Conservation (phyloP, 1,140 invertebrate species). For the Meloidogyne floridensis region DNA sequence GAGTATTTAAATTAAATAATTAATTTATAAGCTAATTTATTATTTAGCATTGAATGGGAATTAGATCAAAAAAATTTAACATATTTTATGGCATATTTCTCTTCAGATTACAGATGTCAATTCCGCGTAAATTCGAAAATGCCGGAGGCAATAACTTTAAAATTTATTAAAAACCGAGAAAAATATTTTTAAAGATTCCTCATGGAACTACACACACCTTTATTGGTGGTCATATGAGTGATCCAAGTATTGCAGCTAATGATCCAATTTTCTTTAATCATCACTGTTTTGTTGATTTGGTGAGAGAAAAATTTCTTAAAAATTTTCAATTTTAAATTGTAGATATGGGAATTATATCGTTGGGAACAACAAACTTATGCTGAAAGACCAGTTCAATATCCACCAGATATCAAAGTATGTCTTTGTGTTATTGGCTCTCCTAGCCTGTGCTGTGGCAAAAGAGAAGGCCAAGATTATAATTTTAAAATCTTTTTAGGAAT, state of each 20-base stretch:
- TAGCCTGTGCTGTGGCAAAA: too few relatives aligned
- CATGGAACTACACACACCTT: constrained; percentile 62
- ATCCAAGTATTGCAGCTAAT: constrained; percentile 47
- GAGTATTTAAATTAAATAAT: constrained; percentile 12
- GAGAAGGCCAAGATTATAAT: too few relatives aligned
- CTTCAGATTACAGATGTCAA: too few relatives aligned
- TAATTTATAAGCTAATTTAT: constrained; percentile 12
- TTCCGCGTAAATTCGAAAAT: neutral
- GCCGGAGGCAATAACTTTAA: neutral
- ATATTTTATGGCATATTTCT: too few relatives aligned
- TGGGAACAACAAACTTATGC: too few relatives aligned
- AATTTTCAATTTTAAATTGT: too few relatives aligned
- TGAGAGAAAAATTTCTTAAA: constrained; percentile 43
- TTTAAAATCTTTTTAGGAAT: constrained; percentile 19
- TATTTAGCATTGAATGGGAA: constrained; percentile 37
- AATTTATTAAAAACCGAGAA: neutral
- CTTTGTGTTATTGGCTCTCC: too few relatives aligned
- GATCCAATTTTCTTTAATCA: constrained; percentile 55
- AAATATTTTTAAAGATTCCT: constrained; percentile 50
- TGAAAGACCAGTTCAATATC: too few relatives aligned
- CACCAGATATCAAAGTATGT: too few relatives aligned
- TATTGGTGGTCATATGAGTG: constrained; percentile 56
- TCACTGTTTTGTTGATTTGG: constrained; percentile 66
- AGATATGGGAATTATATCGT: too few relatives aligned
- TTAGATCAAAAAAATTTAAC: too few relatives aligned